phyloP scores from a whole-genome alignment of 2,888 invertebrate species.

The Ceraclea dissimilis region DNA sequence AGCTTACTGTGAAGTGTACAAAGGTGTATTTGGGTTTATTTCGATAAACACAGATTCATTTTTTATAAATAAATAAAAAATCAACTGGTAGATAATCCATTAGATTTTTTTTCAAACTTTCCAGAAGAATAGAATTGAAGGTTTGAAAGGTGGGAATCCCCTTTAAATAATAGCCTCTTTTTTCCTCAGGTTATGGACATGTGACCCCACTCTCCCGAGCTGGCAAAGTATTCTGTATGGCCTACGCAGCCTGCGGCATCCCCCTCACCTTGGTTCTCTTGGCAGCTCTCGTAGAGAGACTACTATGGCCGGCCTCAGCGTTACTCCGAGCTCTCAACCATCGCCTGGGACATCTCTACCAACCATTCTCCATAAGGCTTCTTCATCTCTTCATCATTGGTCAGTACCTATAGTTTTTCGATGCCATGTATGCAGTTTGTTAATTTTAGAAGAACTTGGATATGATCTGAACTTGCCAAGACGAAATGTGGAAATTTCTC shows the following conservation, averaged over 20 bases:
- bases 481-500: neutral
- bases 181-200: slow-evolving; percentile 72
- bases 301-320: slow-evolving; percentile 66
- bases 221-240: slow-evolving; percentile 82
- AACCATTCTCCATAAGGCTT: slow-evolving; percentile 67
- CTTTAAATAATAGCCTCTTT: too few species aligned
- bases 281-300: slow-evolving; percentile 73
- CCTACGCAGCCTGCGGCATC: slow-evolving; percentile 78
- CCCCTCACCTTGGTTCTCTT: slow-evolving; percentile 79
- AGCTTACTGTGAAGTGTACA: too few species aligned
- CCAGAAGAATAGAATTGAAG: too few species aligned
- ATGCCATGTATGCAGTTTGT: neutral
- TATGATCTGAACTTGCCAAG: neutral
- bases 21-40: too few species aligned
- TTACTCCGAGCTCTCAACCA: slow-evolving; percentile 63
- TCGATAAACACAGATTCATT: too few species aligned
- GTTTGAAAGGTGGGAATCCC: too few species aligned
- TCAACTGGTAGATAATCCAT: too few species aligned
- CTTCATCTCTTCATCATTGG: slow-evolving; percentile 66
- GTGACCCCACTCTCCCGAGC: slow-evolving; percentile 78
- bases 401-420: slow-evolving; percentile 34
- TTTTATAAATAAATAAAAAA: too few species aligned
- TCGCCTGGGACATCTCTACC: slow-evolving; percentile 62
- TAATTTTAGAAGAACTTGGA: neutral
- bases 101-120: too few species aligned